A percentile compares a stretch with the other conserved stretches of the same genome.
Conservation (phyloP, 92 coral and sea anemone species). For the Epizoanthus rinbou region DNA sequence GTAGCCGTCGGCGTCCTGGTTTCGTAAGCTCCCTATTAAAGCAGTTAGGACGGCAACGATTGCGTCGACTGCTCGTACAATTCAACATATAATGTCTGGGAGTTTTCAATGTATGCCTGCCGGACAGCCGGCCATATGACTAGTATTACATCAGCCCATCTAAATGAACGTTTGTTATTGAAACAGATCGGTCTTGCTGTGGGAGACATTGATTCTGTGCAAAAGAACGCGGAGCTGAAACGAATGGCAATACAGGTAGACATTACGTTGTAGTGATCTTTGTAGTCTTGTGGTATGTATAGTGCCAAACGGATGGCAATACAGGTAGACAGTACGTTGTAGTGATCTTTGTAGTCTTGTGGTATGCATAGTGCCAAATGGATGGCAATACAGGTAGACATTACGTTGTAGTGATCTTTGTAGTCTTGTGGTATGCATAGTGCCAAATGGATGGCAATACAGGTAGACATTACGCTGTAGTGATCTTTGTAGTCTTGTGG, state of each 20-base stretch:
- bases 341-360: too few species aligned
- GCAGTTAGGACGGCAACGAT: too few species aligned
- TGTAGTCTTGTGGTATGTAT: too few species aligned
- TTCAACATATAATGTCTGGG: too few species aligned
- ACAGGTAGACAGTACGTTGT: constrained; percentile 3
- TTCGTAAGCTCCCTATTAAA: too few species aligned
- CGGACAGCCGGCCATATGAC: too few species aligned
- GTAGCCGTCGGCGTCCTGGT: too few species aligned
- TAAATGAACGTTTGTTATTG: background rate
- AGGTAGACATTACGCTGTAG: background rate
- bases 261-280: background rate
- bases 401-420: too few species aligned
- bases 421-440: too few species aligned
- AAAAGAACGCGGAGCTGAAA: constrained; percentile 35
- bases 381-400: constrained; percentile 29
- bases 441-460: constrained; percentile 29
- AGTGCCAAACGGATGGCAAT: constrained; percentile 33
- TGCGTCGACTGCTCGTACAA: too few species aligned
- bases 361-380: background rate
- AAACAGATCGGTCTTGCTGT: constrained; percentile 35
- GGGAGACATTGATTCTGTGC: constrained; percentile 32
- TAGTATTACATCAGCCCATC: background rate
- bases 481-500: too few species aligned
- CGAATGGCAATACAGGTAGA: constrained; percentile 34
- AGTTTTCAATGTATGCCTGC: too few species aligned